Evolutionary conservation across 2,797 vertebrate species (phyloP).

Genomic region (Petrocephalus schoutedeni): DNA sequence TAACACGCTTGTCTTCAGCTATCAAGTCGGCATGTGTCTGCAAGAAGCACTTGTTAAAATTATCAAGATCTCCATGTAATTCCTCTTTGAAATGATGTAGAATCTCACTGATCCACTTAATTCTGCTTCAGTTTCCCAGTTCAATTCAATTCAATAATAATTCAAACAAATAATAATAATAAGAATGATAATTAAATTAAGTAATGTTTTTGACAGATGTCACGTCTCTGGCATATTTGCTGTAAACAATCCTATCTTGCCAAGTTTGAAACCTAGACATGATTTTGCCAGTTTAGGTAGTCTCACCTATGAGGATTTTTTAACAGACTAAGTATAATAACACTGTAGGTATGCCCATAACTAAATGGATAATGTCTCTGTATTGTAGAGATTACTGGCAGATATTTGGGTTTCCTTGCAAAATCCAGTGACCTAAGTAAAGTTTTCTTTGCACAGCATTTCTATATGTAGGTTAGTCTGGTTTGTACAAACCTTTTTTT

Average conservation of each 20-base stretch:
- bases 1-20: neutral
- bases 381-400: neutral
- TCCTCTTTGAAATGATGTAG: neutral
- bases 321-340: neutral
- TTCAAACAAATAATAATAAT: no score
- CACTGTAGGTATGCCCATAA: neutral
- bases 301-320: neutral
- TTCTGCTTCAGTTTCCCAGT: neutral
- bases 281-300: neutral
- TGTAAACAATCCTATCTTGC: neutral
- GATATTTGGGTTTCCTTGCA: neutral
- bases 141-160: no score
- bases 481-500: neutral
- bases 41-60: neutral
- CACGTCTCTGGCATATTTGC: neutral
- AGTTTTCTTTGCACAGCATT: neutral
- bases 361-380: neutral
- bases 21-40: neutral
- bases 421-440: neutral
- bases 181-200: no score
- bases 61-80: neutral
- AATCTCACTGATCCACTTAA: neutral
- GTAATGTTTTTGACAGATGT: neutral
- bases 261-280: neutral
- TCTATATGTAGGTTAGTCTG: neutral